Conservation (phyloP, 2,888 invertebrate species). For the Eristalis intricaria region DNA sequence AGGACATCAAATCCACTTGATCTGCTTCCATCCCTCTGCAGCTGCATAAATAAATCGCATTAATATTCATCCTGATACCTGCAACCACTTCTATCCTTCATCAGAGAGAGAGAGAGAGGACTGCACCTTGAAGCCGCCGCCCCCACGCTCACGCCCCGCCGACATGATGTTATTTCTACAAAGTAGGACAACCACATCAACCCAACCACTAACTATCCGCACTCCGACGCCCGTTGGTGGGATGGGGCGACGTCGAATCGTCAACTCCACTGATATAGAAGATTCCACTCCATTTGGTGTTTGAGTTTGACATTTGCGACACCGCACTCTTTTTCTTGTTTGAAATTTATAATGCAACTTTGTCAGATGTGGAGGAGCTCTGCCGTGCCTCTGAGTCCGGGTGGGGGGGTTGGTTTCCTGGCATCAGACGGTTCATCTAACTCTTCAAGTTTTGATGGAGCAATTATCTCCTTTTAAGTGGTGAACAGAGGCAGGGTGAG, state of each 20-base stretch:
- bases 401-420: neutral
- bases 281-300: conserved; percentile 70
- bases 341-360: conserved; percentile 52
- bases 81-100: conserved; percentile 58
- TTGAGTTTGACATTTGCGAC: conserved; percentile 69
- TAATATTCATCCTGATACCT: conserved; percentile 69
- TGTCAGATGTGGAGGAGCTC: conserved; percentile 2
- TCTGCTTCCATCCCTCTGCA: conserved; percentile 34
- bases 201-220: conserved; percentile 61
- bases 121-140: neutral
- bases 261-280: conserved; percentile 55
- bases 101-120: neutral
- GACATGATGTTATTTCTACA: conserved; percentile 53
- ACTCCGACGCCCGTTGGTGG: neutral
- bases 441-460: conserved; percentile 49
- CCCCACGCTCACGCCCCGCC: neutral
- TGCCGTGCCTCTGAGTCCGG: conserved; percentile 6
- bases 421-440: conserved; percentile 22
- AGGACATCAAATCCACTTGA: conserved; percentile 57
- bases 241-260: conserved; percentile 41
- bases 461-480: conserved; percentile 50
- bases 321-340: conserved; percentile 22
- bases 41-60: conserved; percentile 71
- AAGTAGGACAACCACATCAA: conserved; percentile 65
- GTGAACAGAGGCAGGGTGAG: neutral